These are phyloP conservation scores for Rhynchonycteris naso DNA, from an alignment of 2,797 vertebrate genomes.

Conservation along the genomic window DNA sequence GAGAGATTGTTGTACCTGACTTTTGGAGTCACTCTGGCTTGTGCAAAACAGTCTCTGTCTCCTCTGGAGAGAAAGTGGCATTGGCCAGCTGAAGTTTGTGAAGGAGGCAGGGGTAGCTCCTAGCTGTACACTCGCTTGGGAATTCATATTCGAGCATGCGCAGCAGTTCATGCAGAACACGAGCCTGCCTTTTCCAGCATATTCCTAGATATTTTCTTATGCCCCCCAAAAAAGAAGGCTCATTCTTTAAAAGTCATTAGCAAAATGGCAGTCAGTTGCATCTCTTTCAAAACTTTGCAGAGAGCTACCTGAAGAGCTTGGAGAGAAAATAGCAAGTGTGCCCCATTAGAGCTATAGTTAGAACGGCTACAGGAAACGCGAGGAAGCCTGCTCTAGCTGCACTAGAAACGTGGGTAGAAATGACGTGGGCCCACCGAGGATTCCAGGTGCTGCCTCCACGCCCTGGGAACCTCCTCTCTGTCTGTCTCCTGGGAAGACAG, in stretches of 20 bases:
- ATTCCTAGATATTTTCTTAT: conserved; percentile 9
- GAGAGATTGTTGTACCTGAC: neutral
- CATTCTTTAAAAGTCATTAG: conserved; percentile 16
- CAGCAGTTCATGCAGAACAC: neutral
- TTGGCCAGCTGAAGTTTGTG: neutral
- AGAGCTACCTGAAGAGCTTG: neutral
- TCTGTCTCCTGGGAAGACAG: neutral
- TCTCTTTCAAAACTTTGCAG: conserved; percentile 20
- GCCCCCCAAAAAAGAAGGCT: neutral
- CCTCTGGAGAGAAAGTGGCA: neutral
- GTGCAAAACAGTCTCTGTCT: neutral
- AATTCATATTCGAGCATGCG: neutral
- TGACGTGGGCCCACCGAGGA: accelerated
- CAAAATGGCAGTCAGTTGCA: neutral
- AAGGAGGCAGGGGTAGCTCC: neutral
- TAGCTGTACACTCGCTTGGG: neutral
- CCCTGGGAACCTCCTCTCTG: neutral
- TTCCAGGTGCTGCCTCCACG: neutral
- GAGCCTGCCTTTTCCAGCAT: neutral
- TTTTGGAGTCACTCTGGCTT: neutral
- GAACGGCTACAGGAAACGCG: neutral
- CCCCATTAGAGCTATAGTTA: neutral
- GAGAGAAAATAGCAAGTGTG: neutral
- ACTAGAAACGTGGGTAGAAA: neutral
- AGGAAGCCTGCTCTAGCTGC: neutral